Evolutionary conservation across 2,113 vertebrate species (phyloP).

Genomic region (Plotosus lineatus): DNA sequence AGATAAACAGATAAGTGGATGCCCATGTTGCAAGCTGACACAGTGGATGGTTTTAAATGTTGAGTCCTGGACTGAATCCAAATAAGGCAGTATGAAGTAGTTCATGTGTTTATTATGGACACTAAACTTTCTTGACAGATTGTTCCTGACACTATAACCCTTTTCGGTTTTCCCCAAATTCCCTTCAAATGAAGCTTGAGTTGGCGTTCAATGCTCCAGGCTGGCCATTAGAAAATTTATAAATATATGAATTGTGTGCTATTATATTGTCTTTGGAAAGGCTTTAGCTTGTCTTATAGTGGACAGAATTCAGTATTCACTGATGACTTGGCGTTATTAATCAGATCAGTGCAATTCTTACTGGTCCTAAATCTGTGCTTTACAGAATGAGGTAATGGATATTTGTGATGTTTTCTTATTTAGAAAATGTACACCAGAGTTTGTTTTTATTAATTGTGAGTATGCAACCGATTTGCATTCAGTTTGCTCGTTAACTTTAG

Average conservation of each 20-base stretch:
- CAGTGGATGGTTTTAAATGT: not conserved
- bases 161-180: conserved; percentile 32
- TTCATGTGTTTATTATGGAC: conserved; percentile 48
- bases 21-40: not conserved
- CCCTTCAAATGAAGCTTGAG: conserved; percentile 12
- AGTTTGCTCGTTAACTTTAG: conserved; percentile 9
- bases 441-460: conserved; percentile 31
- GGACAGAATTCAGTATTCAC: conserved; percentile 56
- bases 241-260: conserved; percentile 52
- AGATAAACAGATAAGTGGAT: too few relatives aligned
- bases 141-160: conserved; percentile 47
- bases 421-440: conserved; percentile 52
- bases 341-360: conserved; percentile 60
- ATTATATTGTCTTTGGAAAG: conserved; percentile 65
- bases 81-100: conserved; percentile 11
- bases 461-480: conserved; percentile 32
- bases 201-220: conserved; percentile 17
- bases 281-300: conserved; percentile 47
- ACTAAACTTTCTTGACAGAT: conserved; percentile 53
- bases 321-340: conserved; percentile 70
- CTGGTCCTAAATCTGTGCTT: conserved; percentile 44
- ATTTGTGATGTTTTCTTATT: conserved; percentile 50
- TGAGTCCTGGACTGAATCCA: not conserved
- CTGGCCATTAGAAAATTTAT: conserved; percentile 50
- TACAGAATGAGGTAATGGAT: not conserved